Evolutionary conservation across 1,140 invertebrate species (phyloP).

Genomic region (Bombus cullumanus): DNA sequence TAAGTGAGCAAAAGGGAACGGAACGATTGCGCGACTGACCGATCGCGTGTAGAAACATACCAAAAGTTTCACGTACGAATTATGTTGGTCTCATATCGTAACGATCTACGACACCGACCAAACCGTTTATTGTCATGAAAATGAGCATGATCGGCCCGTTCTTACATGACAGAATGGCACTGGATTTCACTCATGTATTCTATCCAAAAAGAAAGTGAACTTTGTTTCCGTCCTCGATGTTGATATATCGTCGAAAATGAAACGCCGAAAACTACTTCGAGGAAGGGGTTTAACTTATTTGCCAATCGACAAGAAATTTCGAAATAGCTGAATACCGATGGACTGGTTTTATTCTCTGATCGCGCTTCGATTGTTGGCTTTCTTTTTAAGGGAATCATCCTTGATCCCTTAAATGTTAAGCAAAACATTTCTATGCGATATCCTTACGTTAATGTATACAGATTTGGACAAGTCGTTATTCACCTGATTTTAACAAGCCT

Average conservation of each 20-base stretch:
- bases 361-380: background rate
- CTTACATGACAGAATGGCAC: constrained; percentile 9
- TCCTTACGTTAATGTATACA: background rate
- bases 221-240: background rate
- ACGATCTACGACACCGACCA: constrained; percentile 3
- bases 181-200: constrained; percentile 16
- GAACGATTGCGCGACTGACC: background rate
- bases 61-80: constrained; percentile 37
- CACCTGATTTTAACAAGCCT: background rate
- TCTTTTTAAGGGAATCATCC: background rate
- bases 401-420: background rate
- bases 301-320: background rate
- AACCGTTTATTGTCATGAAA: constrained; percentile 59
- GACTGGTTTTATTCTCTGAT: background rate
- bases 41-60: background rate
- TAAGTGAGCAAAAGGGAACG: background rate
- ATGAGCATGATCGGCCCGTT: constrained; percentile 36
- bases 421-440: background rate
- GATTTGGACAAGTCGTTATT: background rate
- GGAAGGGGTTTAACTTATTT: background rate
- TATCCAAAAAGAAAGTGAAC: background rate
- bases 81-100: background rate
- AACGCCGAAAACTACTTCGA: background rate
- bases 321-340: background rate
- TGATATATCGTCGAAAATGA: background rate